Base-by-base conservation (phyloP, 2,888 invertebrate species). In the Caenorhabditis sp. region DNA sequence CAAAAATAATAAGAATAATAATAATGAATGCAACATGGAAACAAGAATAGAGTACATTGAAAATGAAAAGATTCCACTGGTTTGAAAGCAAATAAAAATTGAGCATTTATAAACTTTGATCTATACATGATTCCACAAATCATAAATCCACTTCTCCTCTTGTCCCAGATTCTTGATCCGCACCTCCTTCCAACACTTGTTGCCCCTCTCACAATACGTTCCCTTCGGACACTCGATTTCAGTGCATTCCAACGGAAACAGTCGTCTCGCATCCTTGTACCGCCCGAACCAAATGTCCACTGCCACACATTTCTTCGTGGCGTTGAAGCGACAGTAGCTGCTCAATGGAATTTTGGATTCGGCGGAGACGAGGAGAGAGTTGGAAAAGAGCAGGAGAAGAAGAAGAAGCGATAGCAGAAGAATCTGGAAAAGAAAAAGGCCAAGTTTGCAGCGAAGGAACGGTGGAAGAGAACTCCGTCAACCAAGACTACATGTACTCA, bases 221-320 rank as follows among this genome's bases (percentile, higher is more conserved):
- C 67, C 67, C 13, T 67, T 24, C 32, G 76, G 76, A 67, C 76
- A 76, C 15, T 15, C 9, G 4, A 28, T 37, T 5, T 40, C n/a
- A 15, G 58, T 35, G 47, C 76, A 76, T 61, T 76, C 67, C 61
- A 76, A 44, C 32, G 76, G 76, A 53, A 67, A 76, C 51, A 67
- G n/a, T 18, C 76, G 58, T 44, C 37, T 35, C 6, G 20, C 28
- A 1, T 55, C 20, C 0, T 60, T 6, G 55, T 61, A 68, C 28
- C 51, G 37, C 24, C 67, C 61, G 47, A 67, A 68, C 67, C 67
- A 76, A 22, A 76, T 53, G 47, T 76, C 76, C 8, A 76, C 76
- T 11, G 53, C 60, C 15, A 67, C 61, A 28, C 76, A 76, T 1
- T 55, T 24, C 3, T 6, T 20, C 6, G 76, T 37, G 9, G 24